Conservation (phyloP, 1,140 invertebrate species). For the Philotrypesis tridentata region DNA sequence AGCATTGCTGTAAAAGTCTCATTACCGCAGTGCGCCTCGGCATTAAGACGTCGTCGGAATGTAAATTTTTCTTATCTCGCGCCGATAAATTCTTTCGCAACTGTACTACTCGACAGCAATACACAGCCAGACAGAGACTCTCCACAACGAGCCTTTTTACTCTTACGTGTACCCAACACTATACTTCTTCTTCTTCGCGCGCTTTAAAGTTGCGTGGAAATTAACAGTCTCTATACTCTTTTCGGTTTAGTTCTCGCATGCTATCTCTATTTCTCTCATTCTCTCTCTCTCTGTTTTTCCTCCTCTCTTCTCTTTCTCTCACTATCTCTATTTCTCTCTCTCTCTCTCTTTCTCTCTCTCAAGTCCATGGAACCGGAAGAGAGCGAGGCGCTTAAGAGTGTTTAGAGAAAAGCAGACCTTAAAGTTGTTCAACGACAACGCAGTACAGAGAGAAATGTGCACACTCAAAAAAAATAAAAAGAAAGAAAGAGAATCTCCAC, state of each 20-base stretch:
- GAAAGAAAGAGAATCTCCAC: conserved; percentile 33
- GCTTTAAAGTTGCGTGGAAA: neutral
- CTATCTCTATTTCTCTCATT: conserved; percentile 29
- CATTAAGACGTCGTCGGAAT: conserved; percentile 64
- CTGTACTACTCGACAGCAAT: conserved; percentile 46
- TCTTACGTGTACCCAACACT: neutral
- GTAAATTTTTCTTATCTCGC: conserved; percentile 57
- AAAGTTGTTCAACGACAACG: too few relatives aligned
- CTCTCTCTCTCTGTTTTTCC: conserved; percentile 45
- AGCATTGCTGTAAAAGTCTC: conserved; percentile 28
- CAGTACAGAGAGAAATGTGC: neutral
- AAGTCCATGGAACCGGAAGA: conserved; percentile 22
- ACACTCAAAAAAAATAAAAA: conserved; percentile 17
- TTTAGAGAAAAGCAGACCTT: neutral
- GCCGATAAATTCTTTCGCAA: conserved; percentile 54
- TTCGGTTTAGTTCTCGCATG: neutral
- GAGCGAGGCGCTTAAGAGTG: neutral
- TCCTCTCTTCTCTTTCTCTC: conserved; percentile 20
- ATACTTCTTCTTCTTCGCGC: neutral
- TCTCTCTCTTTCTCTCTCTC: neutral
- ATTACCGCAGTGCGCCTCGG: conserved; percentile 69
- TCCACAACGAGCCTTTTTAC: conserved; percentile 29
- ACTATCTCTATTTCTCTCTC: conserved; percentile 19
- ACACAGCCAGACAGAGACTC: conserved; percentile 52
- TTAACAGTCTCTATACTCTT: neutral